A percentile compares a stretch with the other conserved stretches of the same genome.
Conservation (phyloP, 2,113 vertebrate species). For the Amblyopsis rosae region DNA sequence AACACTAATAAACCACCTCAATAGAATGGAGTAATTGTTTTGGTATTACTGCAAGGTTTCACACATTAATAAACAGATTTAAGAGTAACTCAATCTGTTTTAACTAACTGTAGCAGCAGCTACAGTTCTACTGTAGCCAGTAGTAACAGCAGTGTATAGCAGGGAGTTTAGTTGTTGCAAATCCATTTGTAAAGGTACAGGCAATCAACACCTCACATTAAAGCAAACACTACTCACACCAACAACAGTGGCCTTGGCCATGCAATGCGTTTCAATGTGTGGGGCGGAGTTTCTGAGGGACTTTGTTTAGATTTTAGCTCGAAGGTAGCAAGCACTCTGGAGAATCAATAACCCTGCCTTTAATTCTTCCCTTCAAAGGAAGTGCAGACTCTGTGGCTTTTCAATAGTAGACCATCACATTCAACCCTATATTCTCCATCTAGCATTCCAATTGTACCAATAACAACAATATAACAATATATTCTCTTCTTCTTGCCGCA, state of each 20-base stretch:
- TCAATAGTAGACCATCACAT: neutral
- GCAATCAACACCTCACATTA: conserved; percentile 1
- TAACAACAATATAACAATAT: conserved; percentile 1
- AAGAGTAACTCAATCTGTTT: too few relatives aligned
- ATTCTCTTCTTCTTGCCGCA: conserved; percentile 9
- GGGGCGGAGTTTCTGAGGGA: too few relatives aligned
- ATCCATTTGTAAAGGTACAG: neutral
- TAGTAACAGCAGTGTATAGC: conserved; percentile 1
- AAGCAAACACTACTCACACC: neutral
- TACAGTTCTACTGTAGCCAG: neutral
- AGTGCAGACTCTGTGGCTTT: neutral
- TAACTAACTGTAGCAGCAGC: too few relatives aligned
- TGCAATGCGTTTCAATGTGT: too few relatives aligned
- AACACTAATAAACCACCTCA: too few relatives aligned
- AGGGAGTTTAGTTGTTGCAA: neutral
- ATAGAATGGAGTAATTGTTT: too few relatives aligned
- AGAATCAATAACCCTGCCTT: neutral
- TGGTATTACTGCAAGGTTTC: too few relatives aligned
- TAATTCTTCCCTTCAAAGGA: neutral
- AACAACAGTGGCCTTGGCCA: too few relatives aligned
- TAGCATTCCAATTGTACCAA: neutral
- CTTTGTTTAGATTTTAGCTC: too few relatives aligned
- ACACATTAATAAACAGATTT: too few relatives aligned
- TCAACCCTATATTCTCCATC: neutral
- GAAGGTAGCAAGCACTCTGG: neutral